These are phyloP conservation scores for Cervus canadensis DNA, from an alignment of 2,113 vertebrate species.

Conservation along the genomic window DNA sequence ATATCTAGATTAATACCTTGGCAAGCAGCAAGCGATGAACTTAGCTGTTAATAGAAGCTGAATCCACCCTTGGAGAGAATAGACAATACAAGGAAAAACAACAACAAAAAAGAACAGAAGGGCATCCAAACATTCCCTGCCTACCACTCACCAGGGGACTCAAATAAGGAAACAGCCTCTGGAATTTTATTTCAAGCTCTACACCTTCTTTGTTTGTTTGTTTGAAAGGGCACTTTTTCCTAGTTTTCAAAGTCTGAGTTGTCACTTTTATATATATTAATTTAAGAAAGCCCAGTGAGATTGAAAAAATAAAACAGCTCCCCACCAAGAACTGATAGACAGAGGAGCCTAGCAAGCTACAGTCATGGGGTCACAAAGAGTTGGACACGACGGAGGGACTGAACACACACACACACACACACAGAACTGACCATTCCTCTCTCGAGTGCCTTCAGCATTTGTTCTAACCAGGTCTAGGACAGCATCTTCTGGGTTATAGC, in stretches of 20 bases:
- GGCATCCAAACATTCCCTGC: neutral
- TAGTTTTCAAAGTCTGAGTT: neutral
- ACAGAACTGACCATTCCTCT: neutral
- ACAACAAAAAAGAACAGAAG: neutral
- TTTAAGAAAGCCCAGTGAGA: neutral
- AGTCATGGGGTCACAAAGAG: neutral
- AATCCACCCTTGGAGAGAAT: neutral
- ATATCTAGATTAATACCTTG: neutral
- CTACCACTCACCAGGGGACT: neutral
- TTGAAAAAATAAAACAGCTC: neutral
- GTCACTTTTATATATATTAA: neutral
- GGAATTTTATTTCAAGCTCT: neutral
- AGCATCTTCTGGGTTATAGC: rapidly evolving
- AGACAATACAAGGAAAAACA: neutral
- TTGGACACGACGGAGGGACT: neutral
- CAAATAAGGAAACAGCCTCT: neutral
- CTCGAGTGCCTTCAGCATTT: neutral
- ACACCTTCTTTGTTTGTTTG: neutral
- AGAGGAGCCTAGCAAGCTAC: neutral
- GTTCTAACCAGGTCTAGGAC: neutral
- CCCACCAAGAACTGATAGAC: neutral
- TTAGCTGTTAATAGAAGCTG: neutral
- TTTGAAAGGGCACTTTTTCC: neutral
- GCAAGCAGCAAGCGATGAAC: neutral
- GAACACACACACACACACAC: neutral